These are phyloP conservation scores for Alligator sinensis DNA, from an alignment of 2,113 vertebrate species.

Conservation along the genomic window DNA sequence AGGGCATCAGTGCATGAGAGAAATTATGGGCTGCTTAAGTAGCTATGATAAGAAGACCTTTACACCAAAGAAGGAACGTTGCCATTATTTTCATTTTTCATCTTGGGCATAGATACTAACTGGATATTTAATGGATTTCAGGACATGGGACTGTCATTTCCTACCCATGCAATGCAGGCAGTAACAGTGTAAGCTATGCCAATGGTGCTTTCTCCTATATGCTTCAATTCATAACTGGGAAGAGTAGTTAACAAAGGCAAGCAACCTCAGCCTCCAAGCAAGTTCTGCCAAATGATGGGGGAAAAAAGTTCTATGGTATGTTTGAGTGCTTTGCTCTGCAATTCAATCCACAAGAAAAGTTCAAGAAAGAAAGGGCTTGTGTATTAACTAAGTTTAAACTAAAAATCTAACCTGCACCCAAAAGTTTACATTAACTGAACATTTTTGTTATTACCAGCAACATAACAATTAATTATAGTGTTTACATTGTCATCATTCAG, in stretches of 20 bases:
- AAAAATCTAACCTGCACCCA: neutral
- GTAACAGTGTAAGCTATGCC: fast-evolving
- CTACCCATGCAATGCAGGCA: neutral
- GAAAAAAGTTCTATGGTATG: neutral
- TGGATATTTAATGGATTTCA: neutral
- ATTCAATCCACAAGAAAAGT: neutral
- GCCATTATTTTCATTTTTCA: neutral
- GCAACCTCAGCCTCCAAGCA: neutral
- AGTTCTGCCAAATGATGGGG: neutral
- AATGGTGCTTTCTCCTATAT: neutral
- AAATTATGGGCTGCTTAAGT: neutral
- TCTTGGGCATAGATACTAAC: neutral
- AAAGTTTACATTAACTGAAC: neutral
- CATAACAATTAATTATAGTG: fast-evolving
- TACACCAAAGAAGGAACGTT: neutral
- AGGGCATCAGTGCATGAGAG: neutral
- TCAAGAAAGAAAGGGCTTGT: neutral
- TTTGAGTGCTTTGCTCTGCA: no score
- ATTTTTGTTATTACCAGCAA: neutral
- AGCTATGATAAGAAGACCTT: neutral
- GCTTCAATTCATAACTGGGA: neutral
- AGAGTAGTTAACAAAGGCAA: neutral
- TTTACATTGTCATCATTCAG: neutral
- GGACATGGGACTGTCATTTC: neutral
- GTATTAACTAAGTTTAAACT: neutral